Evolutionary conservation across 2,888 invertebrate species (phyloP), one percentile per base, ranked within the genome.

Genomic region (Chrysopilus asiliformis): DNA sequence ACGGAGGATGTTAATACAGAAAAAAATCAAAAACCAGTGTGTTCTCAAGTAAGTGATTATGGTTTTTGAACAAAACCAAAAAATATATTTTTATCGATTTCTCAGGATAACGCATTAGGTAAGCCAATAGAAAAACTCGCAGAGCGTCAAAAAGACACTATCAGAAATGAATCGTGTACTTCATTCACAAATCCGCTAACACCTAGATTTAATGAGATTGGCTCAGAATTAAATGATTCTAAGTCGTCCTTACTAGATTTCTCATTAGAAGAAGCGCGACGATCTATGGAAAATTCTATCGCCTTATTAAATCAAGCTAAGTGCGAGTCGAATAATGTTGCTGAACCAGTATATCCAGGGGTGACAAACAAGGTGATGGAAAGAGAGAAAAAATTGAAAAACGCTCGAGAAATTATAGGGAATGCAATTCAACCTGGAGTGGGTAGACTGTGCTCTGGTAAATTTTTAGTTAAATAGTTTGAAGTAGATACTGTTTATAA

Each of bases 41-140:
- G 86, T 53, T 81, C 85, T 19, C 73, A 73, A 20, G 83, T 85
- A 12, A 86, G 81, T 56, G 86, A 89, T n/a, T n/a, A n/a, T n/a
- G n/a, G n/a, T n/a, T n/a, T n/a, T n/a, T n/a, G n/a, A n/a, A n/a
- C n/a, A n/a, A n/a, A n/a, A n/a, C n/a, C n/a, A n/a, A n/a, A n/a
- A n/a, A n/a, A n/a, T n/a, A n/a, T n/a, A n/a, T n/a, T n/a, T n/a
- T n/a, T n/a, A n/a, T n/a, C n/a, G n/a, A n/a, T n/a, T n/a, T n/a
- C n/a, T n/a, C n/a, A n/a, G n/a, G n/a, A n/a, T n/a, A n/a, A n/a
- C n/a, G n/a, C n/a, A n/a, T n/a, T n/a, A n/a, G n/a, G n/a, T n/a
- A n/a, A n/a, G n/a, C n/a, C n/a, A n/a, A n/a, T n/a, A n/a, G n/a
- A n/a, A n/a, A n/a, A n/a, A n/a, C n/a, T n/a, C n/a, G n/a, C n/a